phyloP scores from a whole-genome alignment of 1,140 invertebrate genomes.

The Hesperophylax magnus region DNA sequence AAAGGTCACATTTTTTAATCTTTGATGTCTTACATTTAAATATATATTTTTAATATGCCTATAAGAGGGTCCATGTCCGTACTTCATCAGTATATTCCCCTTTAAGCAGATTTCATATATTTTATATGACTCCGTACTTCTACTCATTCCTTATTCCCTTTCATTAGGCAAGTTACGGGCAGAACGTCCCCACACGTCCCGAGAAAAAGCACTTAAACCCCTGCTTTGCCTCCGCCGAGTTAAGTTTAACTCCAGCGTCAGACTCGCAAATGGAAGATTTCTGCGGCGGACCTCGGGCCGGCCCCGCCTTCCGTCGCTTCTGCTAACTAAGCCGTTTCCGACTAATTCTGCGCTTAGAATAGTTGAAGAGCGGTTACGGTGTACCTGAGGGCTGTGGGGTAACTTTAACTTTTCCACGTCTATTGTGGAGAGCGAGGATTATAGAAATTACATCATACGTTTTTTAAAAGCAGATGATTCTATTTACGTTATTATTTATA shows the following conservation, averaged over 20 bases:
- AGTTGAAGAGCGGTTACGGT: not conserved
- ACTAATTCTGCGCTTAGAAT: constrained; percentile 24
- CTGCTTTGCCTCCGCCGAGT: constrained; percentile 12
- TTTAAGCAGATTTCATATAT: too few relatives aligned
- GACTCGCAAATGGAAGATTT: constrained; percentile 35
- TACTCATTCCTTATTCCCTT: too few relatives aligned
- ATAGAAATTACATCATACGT: too few relatives aligned
- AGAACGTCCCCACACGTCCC: not conserved
- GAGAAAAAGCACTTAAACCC: constrained; percentile 16
- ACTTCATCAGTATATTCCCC: too few relatives aligned
- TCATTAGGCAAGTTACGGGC: too few relatives aligned
- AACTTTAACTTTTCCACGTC: constrained; percentile 12
- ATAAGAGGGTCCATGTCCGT: too few relatives aligned
- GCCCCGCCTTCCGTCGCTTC: not conserved
- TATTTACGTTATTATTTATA: too few relatives aligned
- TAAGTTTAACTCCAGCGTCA: not conserved
- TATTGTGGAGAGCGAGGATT: not conserved
- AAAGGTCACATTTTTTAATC: too few relatives aligned
- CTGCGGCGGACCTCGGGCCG: not conserved
- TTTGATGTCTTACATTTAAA: too few relatives aligned
- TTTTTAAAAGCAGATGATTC: not conserved
- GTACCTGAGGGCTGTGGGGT: not conserved
- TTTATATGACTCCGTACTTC: too few relatives aligned
- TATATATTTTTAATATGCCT: too few relatives aligned
- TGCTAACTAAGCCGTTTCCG: constrained; percentile 20